Base-by-base conservation (phyloP, 2,797 vertebrate genomes). In the Mareca penelope region DNA sequence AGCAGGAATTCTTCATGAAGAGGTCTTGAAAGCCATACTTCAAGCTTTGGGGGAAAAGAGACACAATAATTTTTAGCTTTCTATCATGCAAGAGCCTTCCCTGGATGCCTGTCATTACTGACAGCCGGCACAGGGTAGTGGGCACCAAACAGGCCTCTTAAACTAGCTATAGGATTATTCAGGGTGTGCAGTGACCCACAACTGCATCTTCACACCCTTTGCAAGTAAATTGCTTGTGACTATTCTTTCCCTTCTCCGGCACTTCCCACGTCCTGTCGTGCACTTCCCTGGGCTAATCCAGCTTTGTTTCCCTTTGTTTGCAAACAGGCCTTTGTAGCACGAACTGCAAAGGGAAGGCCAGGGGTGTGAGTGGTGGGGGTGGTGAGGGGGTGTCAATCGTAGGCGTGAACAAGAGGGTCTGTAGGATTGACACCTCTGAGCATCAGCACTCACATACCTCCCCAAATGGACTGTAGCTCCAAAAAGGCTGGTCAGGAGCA, bases 401-500 rank as follows among this genome's bases (percentile, higher is more conserved):
- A 70, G 7, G 18, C 4, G 4, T 78, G 67, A 29, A 57, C 35
- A 23, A 56, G 18, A 10, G 19, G 35, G 18, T 61, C 68, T 78
- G 82, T 70, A 85, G 89, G 24, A 75, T 80, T 80, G 53, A 71
- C 19, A 81, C 29, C 16, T 39, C 44, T 83, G 19, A 88, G 37
- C 40, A 57, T 61, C 69, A 64, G 52, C 22, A 1, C 42, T 80
- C 77, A 52, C 53, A 31, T 65, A 78, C 53, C 40, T 88, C 72
- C 88, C 64, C 33, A 89, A 76, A 82, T 19, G 33, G 68, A 53
- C 12, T 80, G 33, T 24, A 80, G 40, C 28, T 71, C 68, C 39
- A 88, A 90, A 91, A 87, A 76, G 63, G 8, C 50, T 55, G 31
- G 68, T 80, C 61, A 89, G 87, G 22, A 91, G 26, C 68, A 83